Conservation (phyloP, 2,113 vertebrate species). For the Microcebus tavaratra region DNA sequence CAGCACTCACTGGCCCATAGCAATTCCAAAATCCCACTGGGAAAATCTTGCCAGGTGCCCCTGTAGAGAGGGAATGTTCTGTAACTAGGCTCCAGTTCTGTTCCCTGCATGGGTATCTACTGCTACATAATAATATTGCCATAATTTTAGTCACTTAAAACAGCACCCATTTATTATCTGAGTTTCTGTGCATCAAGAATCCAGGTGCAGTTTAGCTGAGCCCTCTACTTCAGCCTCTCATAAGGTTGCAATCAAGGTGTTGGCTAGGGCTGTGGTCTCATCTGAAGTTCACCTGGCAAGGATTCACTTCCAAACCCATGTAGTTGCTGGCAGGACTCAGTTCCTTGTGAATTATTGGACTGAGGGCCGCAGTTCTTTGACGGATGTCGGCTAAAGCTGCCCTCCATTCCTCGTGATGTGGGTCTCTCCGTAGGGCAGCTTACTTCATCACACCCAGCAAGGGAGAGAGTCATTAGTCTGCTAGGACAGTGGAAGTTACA, state of each 20-base stretch:
- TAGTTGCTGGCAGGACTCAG: background rate
- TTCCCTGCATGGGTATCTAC: background rate
- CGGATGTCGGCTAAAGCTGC: background rate
- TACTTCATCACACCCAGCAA: background rate
- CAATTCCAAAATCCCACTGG: background rate
- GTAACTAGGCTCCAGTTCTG: background rate
- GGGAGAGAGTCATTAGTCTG: background rate
- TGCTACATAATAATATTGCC: background rate
- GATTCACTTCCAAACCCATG: background rate
- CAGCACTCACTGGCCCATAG: background rate
- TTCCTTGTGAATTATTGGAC: background rate
- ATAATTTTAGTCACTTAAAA: background rate
- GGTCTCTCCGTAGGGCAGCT: background rate
- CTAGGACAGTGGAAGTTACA: background rate
- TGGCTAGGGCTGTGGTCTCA: background rate
- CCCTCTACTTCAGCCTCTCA: background rate
- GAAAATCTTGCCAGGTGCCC: background rate
- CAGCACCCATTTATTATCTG: background rate
- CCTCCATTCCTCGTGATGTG: background rate
- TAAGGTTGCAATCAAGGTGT: background rate
- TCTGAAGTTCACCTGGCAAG: background rate
- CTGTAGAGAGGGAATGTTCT: background rate
- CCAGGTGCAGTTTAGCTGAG: background rate
- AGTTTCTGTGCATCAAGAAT: background rate
- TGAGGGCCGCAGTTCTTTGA: background rate